Base-by-base conservation (phyloP, 2,797 vertebrate genomes). In the Pagetopsis macropterus region DNA sequence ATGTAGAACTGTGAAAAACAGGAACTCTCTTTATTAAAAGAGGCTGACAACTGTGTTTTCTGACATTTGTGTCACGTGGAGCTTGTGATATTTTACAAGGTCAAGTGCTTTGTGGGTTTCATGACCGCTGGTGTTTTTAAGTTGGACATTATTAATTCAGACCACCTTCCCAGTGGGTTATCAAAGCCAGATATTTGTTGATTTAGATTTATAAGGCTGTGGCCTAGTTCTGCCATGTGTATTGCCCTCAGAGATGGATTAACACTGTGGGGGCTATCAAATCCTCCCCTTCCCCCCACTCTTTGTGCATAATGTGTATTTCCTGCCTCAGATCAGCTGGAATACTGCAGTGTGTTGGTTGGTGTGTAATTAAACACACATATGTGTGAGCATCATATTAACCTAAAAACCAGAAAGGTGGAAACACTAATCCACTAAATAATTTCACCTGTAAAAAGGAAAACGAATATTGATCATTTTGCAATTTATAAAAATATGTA, bases 271-370 rank as follows among this genome's bases (percentile, higher is more conserved):
- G 44, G 46, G 41, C 3, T 37, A 1, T 9, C 23, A 0, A 52
- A 41, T 23, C 40, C 8, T 6, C 12, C 11, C 1, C 1, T 54
- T 31, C 62, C 43, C 49, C 55, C 62, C 43, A 23, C 44, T 52
- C 21, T 49, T 43, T 48, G 48, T 40, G 37, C 33, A 50, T 13
- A 12, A 7, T 43, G 27, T 23, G 3, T n/a, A 40, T 23, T 27
- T 59, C 33, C 75, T 61, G 54, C 19, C 5, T 48, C 21, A 43
- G 19, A 19, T 57, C 21, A 69, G 44, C 65, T 43, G 21, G 57
- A 43, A 49, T 17, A 3, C 27, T 69, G 33, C 17, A 3, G 3
- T 5, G 46, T 17, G 48, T 27, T 11, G 19, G 15, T 48, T 27
- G 21, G 13, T 69, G 27, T 31, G n/a, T 21, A 40, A 31, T 33